Evolutionary conservation across 2,113 vertebrate genomes (phyloP).

Genomic region (Eptatretus burgeri): DNA sequence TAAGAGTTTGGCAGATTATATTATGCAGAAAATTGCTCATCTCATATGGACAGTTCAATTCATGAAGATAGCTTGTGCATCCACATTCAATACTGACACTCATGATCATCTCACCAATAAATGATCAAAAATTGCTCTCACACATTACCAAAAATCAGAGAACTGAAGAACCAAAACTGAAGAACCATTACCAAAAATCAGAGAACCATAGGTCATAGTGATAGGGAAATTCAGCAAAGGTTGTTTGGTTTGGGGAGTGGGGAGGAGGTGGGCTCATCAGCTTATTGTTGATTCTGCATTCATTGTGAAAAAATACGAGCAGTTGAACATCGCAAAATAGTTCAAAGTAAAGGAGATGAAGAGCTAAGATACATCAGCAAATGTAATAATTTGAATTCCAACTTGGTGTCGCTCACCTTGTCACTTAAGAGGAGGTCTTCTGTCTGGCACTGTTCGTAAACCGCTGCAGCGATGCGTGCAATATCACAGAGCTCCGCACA

Average conservation of each 20-base stretch:
- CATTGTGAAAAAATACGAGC: too few relatives aligned
- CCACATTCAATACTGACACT: not conserved
- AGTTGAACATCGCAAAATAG: too few relatives aligned
- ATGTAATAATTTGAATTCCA: too few relatives aligned
- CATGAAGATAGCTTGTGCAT: too few relatives aligned
- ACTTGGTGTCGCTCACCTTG: constrained; percentile 17
- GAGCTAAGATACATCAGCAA: too few relatives aligned
- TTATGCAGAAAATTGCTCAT: not conserved
- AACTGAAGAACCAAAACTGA: too few relatives aligned
- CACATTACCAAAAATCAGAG: not conserved
- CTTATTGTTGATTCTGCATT: too few relatives aligned
- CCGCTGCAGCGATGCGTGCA: constrained; percentile 39
- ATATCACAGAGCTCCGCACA: constrained; percentile 60
- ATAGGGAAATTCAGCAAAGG: constrained; percentile 9
- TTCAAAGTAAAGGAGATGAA: too few relatives aligned
- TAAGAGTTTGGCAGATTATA: not conserved
- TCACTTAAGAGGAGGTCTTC: constrained; percentile 39
- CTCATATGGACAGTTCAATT: too few relatives aligned
- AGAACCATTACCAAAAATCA: not conserved
- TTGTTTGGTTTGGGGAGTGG: too few relatives aligned
- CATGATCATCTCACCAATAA: not conserved
- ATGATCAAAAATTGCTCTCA: constrained; percentile 13
- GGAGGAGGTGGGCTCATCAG: too few relatives aligned
- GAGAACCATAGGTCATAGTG: not conserved
- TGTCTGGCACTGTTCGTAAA: constrained; percentile 63